phyloP scores from a whole-genome alignment of 2,888 invertebrate genomes.

The Dastarcus helophoroides region DNA sequence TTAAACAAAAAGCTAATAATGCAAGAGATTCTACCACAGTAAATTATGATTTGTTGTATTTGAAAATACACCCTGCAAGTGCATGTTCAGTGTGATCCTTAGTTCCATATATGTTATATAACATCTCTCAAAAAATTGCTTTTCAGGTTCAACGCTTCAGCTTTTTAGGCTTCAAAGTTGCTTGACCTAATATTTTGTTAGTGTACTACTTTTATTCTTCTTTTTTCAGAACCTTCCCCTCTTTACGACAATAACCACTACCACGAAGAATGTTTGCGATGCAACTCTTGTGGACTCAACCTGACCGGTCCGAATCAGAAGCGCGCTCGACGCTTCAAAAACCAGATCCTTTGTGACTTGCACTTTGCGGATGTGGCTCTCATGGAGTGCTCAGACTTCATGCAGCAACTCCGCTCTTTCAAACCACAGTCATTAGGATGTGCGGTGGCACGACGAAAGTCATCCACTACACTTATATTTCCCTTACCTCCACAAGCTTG shows the following conservation, averaged over 20 bases:
- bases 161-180: too few relatives aligned
- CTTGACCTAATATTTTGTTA: too few relatives aligned
- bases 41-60: too few relatives aligned
- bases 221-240: conserved; percentile 72
- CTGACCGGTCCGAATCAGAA: conserved; percentile 81
- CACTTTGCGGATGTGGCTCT: conserved; percentile 95
- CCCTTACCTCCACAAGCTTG: conserved; percentile 90
- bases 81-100: too few relatives aligned
- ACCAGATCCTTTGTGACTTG: conserved; percentile 90
- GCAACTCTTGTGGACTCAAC: conserved; percentile 91
- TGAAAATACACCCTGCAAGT: too few relatives aligned
- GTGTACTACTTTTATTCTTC: too few relatives aligned
- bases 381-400: conserved; percentile 95
- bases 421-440: conserved; percentile 92
- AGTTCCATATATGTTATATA: too few relatives aligned
- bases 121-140: too few relatives aligned
- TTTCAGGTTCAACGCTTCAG: too few relatives aligned
- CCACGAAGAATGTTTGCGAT: conserved; percentile 94
- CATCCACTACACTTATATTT: conserved; percentile 87
- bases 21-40: too few relatives aligned
- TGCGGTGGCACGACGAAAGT: conserved; percentile 86
- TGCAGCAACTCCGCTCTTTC: conserved; percentile 92
- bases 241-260: conserved; percentile 91
- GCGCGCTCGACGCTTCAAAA: conserved; percentile 52
- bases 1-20: too few relatives aligned